Evolutionary conservation across 2,797 vertebrate genomes (phyloP).

Genomic region (Thripadectes ignobilis): DNA sequence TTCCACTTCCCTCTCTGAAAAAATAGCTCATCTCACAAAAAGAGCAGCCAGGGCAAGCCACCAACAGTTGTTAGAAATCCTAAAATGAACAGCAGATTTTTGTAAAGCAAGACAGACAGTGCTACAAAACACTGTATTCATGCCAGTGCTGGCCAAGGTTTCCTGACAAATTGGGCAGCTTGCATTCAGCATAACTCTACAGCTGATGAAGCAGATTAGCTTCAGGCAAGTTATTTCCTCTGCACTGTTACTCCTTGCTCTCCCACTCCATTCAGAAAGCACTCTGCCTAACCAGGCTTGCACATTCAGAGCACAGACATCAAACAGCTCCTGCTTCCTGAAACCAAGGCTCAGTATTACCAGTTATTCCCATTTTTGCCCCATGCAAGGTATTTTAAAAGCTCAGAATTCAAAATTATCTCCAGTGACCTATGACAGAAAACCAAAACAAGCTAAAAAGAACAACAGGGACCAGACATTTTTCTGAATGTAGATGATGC

Average conservation of each 20-base stretch:
- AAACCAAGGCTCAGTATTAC: not conserved
- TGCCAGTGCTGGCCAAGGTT: constrained; percentile 57
- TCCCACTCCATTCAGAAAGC: not conserved
- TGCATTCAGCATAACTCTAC: constrained; percentile 17
- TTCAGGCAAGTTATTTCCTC: constrained; percentile 25
- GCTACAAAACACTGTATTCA: constrained; percentile 43
- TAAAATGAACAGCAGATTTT: constrained; percentile 55
- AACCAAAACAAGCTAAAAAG: not conserved
- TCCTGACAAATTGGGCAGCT: constrained; percentile 55
- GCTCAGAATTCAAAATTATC: not conserved
- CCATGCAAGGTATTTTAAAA: not conserved
- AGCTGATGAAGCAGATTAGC: constrained; percentile 43
- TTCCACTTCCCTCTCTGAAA: not conserved
- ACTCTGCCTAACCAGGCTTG: not conserved
- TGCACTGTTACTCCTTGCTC: not conserved
- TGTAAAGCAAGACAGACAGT: constrained; percentile 50
- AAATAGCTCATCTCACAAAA: not conserved
- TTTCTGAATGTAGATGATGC: not conserved
- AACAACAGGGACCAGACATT: not conserved
- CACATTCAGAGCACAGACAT: not conserved
- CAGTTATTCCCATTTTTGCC: not conserved
- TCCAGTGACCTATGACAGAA: not conserved
- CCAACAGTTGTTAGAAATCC: constrained; percentile 21
- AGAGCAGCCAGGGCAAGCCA: constrained; percentile 46
- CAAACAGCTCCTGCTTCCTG: not conserved